A percentile compares a stretch with the other conserved stretches of the same genome.
Evolutionary conservation across 1,140 invertebrate species (phyloP).

Genomic region (Asobara japonica): DNA sequence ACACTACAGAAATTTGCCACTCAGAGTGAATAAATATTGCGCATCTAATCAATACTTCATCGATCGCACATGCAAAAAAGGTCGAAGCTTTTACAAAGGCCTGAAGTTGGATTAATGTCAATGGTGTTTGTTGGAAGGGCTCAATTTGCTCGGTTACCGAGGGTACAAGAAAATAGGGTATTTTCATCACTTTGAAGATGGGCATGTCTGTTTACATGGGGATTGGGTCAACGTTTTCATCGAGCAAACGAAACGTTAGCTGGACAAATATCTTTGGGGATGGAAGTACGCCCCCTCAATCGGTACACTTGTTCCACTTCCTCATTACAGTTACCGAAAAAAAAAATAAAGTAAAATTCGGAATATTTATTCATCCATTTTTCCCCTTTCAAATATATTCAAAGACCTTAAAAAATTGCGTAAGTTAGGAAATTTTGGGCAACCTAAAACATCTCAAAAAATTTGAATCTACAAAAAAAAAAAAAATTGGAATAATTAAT

Average conservation of each 20-base stretch:
- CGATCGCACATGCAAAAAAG: not conserved
- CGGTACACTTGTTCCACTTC: constrained; percentile 12
- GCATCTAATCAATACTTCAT: not conserved
- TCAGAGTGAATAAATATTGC: not conserved
- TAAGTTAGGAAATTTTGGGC: too few relatives aligned
- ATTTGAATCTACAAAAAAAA: too few relatives aligned
- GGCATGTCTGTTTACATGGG: constrained; percentile 31
- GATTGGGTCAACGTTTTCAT: constrained; percentile 40
- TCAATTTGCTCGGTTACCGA: not conserved
- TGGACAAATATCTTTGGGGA: constrained; percentile 36
- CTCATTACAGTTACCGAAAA: not conserved
- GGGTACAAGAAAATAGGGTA: not conserved
- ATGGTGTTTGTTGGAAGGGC: not conserved
- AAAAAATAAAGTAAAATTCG: not conserved
- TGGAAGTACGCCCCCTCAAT: not conserved
- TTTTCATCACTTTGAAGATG: constrained; percentile 18
- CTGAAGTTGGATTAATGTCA: not conserved
- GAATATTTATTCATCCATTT: too few relatives aligned
- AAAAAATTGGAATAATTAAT: too few relatives aligned
- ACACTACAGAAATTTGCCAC: not conserved
- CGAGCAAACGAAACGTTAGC: constrained; percentile 41
- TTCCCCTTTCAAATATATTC: not conserved
- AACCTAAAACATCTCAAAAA: too few relatives aligned
- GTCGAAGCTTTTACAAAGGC: not conserved
- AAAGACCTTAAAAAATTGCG: not conserved